Percentiles rank a stretch among this genome's conserved stretches.
phyloP scores from a whole-genome alignment of 1,140 invertebrate species.

The Trichoplusia ni region DNA sequence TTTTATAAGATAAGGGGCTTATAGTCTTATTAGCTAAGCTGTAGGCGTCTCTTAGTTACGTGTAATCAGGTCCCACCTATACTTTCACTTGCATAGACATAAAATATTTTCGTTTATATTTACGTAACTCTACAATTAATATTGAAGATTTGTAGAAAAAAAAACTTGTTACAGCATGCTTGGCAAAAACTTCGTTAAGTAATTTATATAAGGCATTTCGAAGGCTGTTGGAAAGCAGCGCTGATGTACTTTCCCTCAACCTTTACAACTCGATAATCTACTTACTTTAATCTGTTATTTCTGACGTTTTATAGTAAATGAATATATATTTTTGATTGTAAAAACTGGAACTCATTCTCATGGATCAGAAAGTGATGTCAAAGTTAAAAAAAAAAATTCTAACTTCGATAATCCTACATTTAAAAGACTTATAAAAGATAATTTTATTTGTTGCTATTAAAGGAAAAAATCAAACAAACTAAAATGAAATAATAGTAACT shows the following conservation, averaged over 20 bases:
- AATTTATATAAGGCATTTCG: constrained; percentile 11
- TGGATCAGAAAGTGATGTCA: too few relatives aligned
- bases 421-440: too few relatives aligned
- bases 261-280: constrained; percentile 17
- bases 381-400: too few relatives aligned
- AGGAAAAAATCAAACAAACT: too few relatives aligned
- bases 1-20: too few relatives aligned
- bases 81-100: constrained; percentile 5
- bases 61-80: background rate
- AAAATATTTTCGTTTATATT: background rate
- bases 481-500: too few relatives aligned
- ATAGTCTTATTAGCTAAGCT: too few relatives aligned
- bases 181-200: constrained; percentile 15
- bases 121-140: constrained; percentile 3
- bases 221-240: background rate
- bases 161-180: constrained; percentile 1
- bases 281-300: constrained; percentile 22
- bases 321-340: too few relatives aligned
- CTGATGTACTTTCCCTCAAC: constrained; percentile 17
- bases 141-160: background rate
- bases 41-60: background rate
- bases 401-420: too few relatives aligned
- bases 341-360: too few relatives aligned
- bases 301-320: constrained; percentile 10
- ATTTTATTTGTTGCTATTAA: too few relatives aligned